phyloP scores from a whole-genome alignment of 2,888 invertebrate species.

The Masnerella sp. region DNA sequence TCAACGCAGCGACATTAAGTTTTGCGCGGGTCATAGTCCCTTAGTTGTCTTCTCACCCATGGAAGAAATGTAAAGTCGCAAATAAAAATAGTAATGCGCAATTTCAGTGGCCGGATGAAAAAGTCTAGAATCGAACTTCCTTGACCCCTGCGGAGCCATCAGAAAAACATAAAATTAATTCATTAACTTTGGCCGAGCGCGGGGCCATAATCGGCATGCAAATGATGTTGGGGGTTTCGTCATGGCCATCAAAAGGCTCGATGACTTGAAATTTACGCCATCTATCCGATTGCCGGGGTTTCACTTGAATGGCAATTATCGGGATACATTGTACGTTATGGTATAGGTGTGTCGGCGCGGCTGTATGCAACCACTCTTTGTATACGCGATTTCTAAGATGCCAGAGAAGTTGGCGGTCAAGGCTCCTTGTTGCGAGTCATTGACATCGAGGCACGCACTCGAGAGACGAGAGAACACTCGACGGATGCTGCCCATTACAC shows the following conservation, averaged over 20 bases:
- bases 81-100: no score
- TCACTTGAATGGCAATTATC: conserved; percentile 48
- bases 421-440: conserved; percentile 74
- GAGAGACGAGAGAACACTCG: conserved; percentile 58
- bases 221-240: conserved; percentile 29
- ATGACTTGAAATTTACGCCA: conserved; percentile 54
- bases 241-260: conserved; percentile 40
- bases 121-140: neutral
- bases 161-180: conserved; percentile 20
- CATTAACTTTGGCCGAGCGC: conserved; percentile 7
- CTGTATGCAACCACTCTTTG: conserved; percentile 48
- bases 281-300: conserved; percentile 40
- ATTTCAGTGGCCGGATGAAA: no score
- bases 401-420: conserved; percentile 75
- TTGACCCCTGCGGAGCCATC: neutral
- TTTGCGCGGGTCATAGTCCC: no score
- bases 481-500: conserved; percentile 62
- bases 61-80: no score
- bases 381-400: conserved; percentile 64
- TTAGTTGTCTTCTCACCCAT: no score
- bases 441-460: conserved; percentile 71
- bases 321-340: conserved; percentile 40
- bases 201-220: conserved; percentile 20
- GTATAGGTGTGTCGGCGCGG: neutral
- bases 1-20: no score